Evolutionary conservation across 2,888 invertebrate genomes (phyloP).

Genomic region (Drosophila nr. perissopoda): DNA sequence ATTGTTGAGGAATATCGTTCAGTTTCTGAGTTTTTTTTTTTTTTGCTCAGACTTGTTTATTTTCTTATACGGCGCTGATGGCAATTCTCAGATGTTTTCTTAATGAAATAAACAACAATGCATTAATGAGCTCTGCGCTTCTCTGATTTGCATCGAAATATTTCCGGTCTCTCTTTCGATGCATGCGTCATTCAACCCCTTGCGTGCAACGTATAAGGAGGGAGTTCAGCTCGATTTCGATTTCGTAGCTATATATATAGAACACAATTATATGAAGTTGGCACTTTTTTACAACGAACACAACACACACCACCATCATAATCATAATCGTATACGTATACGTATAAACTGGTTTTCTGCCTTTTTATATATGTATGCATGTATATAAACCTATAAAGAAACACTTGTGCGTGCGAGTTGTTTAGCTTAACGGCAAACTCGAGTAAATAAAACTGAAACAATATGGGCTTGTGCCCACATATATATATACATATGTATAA

Average conservation of each 20-base stretch:
- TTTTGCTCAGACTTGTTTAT: conserved; percentile 33
- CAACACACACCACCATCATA: conserved; percentile 22
- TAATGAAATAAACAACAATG: conserved; percentile 48
- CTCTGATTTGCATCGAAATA: conserved; percentile 51
- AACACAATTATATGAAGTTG: conserved; percentile 29
- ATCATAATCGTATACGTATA: conserved; percentile 5
- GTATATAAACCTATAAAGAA: conserved; percentile 66
- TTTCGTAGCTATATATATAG: conserved; percentile 25
- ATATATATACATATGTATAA: background rate
- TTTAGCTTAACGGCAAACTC: conserved; percentile 71
- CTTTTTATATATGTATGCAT: conserved; percentile 40
- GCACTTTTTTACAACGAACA: conserved; percentile 42
- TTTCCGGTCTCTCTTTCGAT: conserved; percentile 47
- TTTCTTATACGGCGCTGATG: conserved; percentile 8
- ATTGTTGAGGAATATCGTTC: conserved; percentile 15
- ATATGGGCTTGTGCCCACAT: conserved; percentile 42
- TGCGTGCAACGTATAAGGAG: conserved; percentile 5
- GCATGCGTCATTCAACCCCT: conserved; percentile 56
- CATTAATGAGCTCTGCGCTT: conserved; percentile 39
- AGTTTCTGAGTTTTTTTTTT: background rate
- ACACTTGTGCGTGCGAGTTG: conserved; percentile 73
- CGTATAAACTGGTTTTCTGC: conserved; percentile 44
- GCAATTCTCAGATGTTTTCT: conserved; percentile 26
- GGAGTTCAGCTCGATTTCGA: conserved; percentile 37
- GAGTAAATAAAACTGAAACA: conserved; percentile 74